phyloP scores from a whole-genome alignment of 2,113 vertebrate genomes.

The Actenoides hombroni region DNA sequence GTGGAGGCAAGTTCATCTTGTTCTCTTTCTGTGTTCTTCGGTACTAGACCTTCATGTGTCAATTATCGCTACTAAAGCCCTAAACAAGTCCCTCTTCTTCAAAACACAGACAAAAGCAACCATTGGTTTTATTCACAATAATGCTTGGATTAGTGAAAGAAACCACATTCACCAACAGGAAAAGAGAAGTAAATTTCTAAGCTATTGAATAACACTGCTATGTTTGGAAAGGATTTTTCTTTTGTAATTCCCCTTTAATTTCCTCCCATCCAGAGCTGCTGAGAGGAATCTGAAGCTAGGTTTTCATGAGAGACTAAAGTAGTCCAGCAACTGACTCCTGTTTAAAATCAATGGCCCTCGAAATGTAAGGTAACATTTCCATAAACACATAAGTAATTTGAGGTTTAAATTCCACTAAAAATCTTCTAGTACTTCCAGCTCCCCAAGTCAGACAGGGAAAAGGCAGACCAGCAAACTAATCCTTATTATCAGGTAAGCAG shows the following conservation, averaged over 20 bases:
- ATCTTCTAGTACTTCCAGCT: background rate
- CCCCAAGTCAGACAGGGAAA: background rate
- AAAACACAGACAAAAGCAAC: conserved; percentile 35
- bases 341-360: conserved; percentile 31
- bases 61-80: background rate
- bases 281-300: conserved; percentile 6
- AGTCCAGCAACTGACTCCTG: conserved; percentile 11
- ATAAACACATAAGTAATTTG: conserved; percentile 13
- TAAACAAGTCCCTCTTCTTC: conserved; percentile 16
- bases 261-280: conserved; percentile 34
- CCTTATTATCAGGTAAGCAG: background rate
- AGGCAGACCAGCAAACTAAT: background rate
- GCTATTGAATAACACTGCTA: conserved; percentile 51
- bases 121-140: conserved; percentile 24
- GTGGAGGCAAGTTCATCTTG: background rate
- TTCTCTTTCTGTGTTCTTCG: background rate
- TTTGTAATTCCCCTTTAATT: conserved; percentile 53
- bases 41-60: background rate
- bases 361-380: conserved; percentile 35
- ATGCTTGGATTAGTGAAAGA: conserved; percentile 44
- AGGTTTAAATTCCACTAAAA: conserved; percentile 17
- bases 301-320: conserved; percentile 12
- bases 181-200: conserved; percentile 49
- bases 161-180: conserved; percentile 50
- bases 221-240: conserved; percentile 56